A percentile compares a stretch with the other conserved stretches of the same genome.
Evolutionary conservation across 2,113 vertebrate genomes (phyloP).

Genomic region (Acanthochromis polyacanthus): DNA sequence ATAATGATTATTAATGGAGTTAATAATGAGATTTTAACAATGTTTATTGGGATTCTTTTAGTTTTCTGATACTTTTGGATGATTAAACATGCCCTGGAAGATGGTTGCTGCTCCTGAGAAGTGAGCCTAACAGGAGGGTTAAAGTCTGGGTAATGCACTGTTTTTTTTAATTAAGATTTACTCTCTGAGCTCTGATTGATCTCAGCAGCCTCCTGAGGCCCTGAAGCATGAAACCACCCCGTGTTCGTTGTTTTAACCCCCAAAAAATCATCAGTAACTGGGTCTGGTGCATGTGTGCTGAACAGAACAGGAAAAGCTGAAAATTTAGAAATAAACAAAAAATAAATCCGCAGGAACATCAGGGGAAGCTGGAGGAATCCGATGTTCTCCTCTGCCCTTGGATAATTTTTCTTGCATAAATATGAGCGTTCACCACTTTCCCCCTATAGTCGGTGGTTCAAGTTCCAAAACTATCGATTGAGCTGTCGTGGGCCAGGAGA

Average conservation of each 20-base stretch:
- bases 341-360: conserved; percentile 20
- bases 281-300: conserved; percentile 1
- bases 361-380: conserved; percentile 11
- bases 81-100: too few species aligned
- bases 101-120: too few species aligned
- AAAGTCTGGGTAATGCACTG: neutral
- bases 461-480: conserved; percentile 35
- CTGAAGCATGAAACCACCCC: conserved; percentile 28
- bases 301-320: conserved; percentile 22
- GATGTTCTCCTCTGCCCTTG: conserved; percentile 30
- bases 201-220: conserved; percentile 12
- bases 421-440: conserved; percentile 5
- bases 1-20: too few species aligned
- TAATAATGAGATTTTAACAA: too few species aligned
- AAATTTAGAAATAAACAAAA: conserved; percentile 36
- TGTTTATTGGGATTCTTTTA: too few species aligned
- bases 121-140: too few species aligned
- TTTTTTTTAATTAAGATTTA: conserved; percentile 39
- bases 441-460: conserved; percentile 25
- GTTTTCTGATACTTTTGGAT: too few species aligned
- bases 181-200: conserved; percentile 41
- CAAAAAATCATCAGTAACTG: conserved; percentile 60
- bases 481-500: conserved; percentile 16
- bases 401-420: conserved; percentile 30
- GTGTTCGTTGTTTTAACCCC: conserved; percentile 33